Evolutionary conservation across 35 echinoderm and acorn worm species (phyloP).

Genomic region (Apostichopus parvimensis): DNA sequence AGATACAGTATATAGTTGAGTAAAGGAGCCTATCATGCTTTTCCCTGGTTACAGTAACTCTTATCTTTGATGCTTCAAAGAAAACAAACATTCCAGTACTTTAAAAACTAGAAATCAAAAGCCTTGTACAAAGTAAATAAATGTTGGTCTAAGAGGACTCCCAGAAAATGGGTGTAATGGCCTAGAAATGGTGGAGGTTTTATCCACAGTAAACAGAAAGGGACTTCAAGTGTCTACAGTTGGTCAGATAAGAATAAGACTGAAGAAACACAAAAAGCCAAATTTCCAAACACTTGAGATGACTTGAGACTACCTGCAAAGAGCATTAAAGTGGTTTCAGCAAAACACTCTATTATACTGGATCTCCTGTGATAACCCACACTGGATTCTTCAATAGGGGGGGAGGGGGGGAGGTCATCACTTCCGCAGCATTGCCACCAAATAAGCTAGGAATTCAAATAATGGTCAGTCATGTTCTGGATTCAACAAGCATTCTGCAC

Average conservation of each 20-base stretch:
- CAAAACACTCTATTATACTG: too few relatives aligned
- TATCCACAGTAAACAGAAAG: not conserved
- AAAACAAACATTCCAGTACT: not conserved
- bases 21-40: too few relatives aligned
- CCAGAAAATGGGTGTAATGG: not conserved
- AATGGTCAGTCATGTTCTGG: too few relatives aligned
- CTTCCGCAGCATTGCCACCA: too few relatives aligned
- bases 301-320: not conserved
- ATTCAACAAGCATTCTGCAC: too few relatives aligned
- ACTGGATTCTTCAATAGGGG: too few relatives aligned
- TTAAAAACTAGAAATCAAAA: not conserved
- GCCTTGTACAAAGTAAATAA: not conserved
- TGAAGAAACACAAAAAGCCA: not conserved
- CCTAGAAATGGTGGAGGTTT: not conserved
- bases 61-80: not conserved
- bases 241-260: too few relatives aligned
- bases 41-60: not conserved
- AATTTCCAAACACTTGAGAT: conserved; percentile 6
- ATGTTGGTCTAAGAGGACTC: not conserved
- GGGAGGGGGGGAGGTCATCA: too few relatives aligned
- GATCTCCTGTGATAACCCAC: too few relatives aligned
- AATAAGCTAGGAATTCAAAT: too few relatives aligned
- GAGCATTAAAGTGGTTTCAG: not conserved
- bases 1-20: too few relatives aligned
- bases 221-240: too few relatives aligned